These are phyloP conservation scores for Leucoraja ocellata DNA, from an alignment of 2,797 vertebrate species.

Conservation along the genomic window DNA sequence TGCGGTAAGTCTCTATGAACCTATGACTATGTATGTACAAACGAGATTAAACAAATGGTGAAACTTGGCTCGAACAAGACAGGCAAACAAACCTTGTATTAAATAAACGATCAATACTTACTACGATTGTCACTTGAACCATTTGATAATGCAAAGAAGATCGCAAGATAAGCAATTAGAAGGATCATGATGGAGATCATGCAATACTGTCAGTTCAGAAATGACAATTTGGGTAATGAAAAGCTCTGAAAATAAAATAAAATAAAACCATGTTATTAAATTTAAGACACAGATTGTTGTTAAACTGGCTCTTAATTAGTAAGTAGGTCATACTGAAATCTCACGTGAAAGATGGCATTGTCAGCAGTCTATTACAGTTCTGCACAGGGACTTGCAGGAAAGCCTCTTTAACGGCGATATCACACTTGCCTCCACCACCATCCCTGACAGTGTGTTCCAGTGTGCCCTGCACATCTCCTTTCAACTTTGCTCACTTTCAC, in stretches of 20 bases:
- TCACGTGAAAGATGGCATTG: no score
- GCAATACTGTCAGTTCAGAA: not conserved
- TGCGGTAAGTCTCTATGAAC: no score
- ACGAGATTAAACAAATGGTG: not conserved
- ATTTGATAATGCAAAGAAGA: not conserved
- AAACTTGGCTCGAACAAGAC: not conserved
- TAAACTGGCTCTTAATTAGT: not conserved
- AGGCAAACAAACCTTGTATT: not conserved
- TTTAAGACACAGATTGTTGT: not conserved
- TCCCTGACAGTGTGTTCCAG: no score
- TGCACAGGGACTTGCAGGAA: no score
- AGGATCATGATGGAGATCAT: not conserved
- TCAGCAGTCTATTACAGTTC: no score
- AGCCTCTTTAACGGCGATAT: no score
- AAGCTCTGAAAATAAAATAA: not conserved
- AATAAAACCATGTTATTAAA: not conserved
- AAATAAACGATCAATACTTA: not conserved
- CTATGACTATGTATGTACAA: not conserved
- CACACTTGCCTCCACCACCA: no score
- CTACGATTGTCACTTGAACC: not conserved
- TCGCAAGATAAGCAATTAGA: not conserved
- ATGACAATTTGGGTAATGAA: not conserved
- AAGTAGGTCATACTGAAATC: not conserved
- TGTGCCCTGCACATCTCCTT: no score
- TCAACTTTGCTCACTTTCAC: no score